A percentile compares a stretch with the other conserved stretches of the same genome.
These are phyloP conservation scores for Bombyx huttoni DNA, from an alignment of 2,888 invertebrate species.

Conservation along the genomic window DNA sequence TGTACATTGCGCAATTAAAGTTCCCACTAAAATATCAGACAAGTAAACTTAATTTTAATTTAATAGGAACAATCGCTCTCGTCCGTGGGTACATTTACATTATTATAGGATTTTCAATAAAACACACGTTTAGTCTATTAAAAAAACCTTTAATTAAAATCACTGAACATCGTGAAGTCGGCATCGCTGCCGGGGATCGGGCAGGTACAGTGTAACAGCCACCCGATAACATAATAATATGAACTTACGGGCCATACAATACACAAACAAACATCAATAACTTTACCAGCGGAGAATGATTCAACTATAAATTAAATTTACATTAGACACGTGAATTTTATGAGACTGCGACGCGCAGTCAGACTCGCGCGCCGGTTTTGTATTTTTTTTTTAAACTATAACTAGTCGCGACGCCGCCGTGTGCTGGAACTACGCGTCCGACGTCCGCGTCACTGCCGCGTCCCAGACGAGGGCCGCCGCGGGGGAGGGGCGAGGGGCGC, in stretches of 20 bases:
- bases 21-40: background rate
- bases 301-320: constrained; percentile 47
- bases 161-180: constrained; percentile 49
- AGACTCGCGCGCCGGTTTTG: constrained; percentile 18
- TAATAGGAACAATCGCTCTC: too few relatives aligned
- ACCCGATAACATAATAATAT: constrained; percentile 28
- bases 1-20: background rate
- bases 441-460: constrained; percentile 20
- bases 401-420: constrained; percentile 14
- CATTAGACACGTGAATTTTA: constrained; percentile 25
- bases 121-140: constrained; percentile 42
- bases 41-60: background rate
- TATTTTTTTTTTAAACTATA: constrained; percentile 9
- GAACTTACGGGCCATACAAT: constrained; percentile 30
- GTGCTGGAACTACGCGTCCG: constrained; percentile 18
- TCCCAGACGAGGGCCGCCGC: too few relatives aligned
- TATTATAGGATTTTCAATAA: constrained; percentile 2
- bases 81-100: too few relatives aligned
- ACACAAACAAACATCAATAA: constrained; percentile 39
- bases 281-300: constrained; percentile 43
- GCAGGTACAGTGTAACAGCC: constrained; percentile 48
- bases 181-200: constrained; percentile 15
- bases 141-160: constrained; percentile 67
- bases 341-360: constrained; percentile 27
- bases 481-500: too few relatives aligned